Evolutionary conservation across 2,888 invertebrate genomes (phyloP), one percentile per base, ranked within the genome.

Genomic region (Agriopis marginaria): DNA sequence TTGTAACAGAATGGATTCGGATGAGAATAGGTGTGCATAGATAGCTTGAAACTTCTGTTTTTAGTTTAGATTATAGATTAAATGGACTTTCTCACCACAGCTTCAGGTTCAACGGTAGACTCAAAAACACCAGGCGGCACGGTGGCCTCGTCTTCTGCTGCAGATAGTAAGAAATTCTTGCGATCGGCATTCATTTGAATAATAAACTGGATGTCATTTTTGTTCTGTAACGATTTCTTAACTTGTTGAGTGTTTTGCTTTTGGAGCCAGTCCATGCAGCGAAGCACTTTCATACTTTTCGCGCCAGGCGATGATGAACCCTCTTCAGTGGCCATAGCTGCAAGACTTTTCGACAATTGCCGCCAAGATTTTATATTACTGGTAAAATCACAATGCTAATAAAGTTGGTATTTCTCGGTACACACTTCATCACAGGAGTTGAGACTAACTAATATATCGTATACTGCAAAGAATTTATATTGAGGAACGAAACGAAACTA

Each of bases 171-270:
- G 74, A 91, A 90, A 58, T 89, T 91, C 73, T 90, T 90, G 40
- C 91, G 82, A 56, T 88, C 89, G 0, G 90, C 88, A 67, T 92
- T 91, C 10, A 87, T 89, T 76, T 90, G 88, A 42, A 90, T 89
- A 51, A 90, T 91, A 77, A 91, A 93, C 75, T 92, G 89, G 72
- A 92, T 90, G 77, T 93, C 92, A 74, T 92, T 91, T 73, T 89
- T 86, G 75, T 91, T 92, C 65, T 87, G 89, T 0, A 88, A 83
- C 49, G 87, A 77, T 68, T 89, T 90, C 66, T 89, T 89, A 0
- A 88, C 82, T 67, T 85, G 84, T 63, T 85, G 81, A 67, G 84
- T 87, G 67, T 92, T 91, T 73, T 94, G 94, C 72, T 88, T 87
- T 70, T 90, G 86, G 23, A 94, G 81, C 94, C 94, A 94, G 72